Evolutionary conservation across 53 echinoderm and acorn worm species (phyloP), one percentile per base, ranked within the genome.

Genomic region (Stichopus horrens): DNA sequence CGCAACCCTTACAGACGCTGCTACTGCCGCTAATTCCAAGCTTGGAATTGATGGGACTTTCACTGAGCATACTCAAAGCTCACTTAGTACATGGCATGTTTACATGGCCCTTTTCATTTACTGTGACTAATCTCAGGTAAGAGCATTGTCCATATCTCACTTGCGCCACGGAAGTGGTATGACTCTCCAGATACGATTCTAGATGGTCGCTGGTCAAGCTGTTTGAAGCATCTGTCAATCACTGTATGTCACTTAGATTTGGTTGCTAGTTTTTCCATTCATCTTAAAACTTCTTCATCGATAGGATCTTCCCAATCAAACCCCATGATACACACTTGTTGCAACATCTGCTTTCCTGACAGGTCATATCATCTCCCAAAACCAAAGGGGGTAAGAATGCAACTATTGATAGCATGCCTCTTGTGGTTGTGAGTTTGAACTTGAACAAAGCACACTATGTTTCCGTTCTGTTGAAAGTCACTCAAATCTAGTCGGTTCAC

Each of bases 381-480:
- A 7, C 93, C 90, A 75, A 92, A 76, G n/a, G 4, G 92, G 90
- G 57, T 92, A 63, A 87, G 90, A 57, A 93, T 74, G 10, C 84
- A 4, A 93, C 60, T 13, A 81, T 60, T 14, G 92, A 92, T 13
- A 92, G 83, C 73, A 92, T 87, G 19, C 81, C 79, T 88, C 92
- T 92, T 4, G 88, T 59, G 3, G 88, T 92, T 6, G 82, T 6
- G 37, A 53, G 21, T 54, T 16, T 18, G 10, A 82, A 83, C 23
- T 54, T 58, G 13, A 92, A 37, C 77, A 95, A 74, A 93, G 90
- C 19, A 93, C 90, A 14, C 95, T 91, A 21, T 93, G 77, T 0
- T 90, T 93, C 81, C 89, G 79, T 67, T 94, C 92, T 0, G 90
- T 53, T 0, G 92, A 89, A 92, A 82, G 18, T 80, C 51, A 65